Evolutionary conservation across 2,113 vertebrate species (phyloP).

Genomic region (Terrapene triunguis): DNA sequence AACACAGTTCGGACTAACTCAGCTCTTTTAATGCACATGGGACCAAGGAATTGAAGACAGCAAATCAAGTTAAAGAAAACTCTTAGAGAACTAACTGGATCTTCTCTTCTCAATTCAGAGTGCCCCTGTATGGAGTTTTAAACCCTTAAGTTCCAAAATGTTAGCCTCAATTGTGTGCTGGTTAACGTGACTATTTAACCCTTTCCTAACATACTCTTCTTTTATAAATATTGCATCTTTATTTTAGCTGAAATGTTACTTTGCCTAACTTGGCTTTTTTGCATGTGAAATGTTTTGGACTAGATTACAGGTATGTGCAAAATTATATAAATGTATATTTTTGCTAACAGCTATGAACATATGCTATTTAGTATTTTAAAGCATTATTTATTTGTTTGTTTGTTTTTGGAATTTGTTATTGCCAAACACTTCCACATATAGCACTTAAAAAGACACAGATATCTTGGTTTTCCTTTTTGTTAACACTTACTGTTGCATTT

Average conservation of each 20-base stretch:
- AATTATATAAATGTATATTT: conserved; percentile 52
- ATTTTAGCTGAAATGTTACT: background rate
- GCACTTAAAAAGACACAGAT: background rate
- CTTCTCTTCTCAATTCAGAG: background rate
- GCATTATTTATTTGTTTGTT: conserved; percentile 9
- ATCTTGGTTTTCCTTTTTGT: conserved; percentile 6
- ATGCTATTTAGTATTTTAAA: background rate
- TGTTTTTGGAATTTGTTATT: background rate
- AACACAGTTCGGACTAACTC: background rate
- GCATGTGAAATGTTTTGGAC: conserved; percentile 8
- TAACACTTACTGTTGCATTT: background rate
- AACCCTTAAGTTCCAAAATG: background rate
- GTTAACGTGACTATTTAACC: background rate
- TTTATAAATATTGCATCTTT: background rate
- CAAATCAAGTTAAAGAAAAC: background rate
- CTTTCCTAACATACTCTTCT: background rate
- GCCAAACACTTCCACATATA: conserved; percentile 9
- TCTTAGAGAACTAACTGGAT: background rate
- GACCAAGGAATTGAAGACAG: background rate
- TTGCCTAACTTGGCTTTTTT: conserved; percentile 41
- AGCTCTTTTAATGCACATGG: background rate
- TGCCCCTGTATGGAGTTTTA: background rate
- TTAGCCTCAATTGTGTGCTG: background rate
- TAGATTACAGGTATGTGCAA: conserved; percentile 29
- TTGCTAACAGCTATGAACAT: conserved; percentile 33